These are phyloP conservation scores for Actinopyga echinites DNA, from an alignment of 53 echinoderm and acorn worm species.

Conservation along the genomic window DNA sequence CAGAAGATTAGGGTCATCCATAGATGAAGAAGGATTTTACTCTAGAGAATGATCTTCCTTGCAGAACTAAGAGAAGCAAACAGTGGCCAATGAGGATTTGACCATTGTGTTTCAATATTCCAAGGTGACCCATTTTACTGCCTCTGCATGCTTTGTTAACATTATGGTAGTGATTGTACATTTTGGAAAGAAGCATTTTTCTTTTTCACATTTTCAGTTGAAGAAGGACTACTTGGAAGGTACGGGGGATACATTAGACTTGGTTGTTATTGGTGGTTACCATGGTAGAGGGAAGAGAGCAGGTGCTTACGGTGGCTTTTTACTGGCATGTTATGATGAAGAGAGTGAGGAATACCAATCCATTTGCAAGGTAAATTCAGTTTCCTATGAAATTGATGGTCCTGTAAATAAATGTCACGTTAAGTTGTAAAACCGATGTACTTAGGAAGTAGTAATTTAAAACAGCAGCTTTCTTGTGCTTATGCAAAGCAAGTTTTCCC, in stretches of 20 bases:
- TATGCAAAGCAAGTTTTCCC: neutral
- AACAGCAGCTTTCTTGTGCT: neutral
- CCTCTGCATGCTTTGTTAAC: too few species aligned
- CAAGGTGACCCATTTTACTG: too few species aligned
- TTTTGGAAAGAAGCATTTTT: neutral
- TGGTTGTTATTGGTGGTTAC: slow-evolving; percentile 85
- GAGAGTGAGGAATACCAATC: slow-evolving; percentile 94
- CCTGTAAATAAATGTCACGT: too few species aligned
- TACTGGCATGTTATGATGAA: slow-evolving; percentile 93
- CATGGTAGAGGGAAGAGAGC: slow-evolving; percentile 89
- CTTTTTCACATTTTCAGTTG: slow-evolving; percentile 52
- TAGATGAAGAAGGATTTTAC: too few species aligned
- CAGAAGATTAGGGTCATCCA: too few species aligned
- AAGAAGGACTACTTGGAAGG: slow-evolving; percentile 93
- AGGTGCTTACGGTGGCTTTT: slow-evolving; percentile 84
- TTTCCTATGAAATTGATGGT: neutral
- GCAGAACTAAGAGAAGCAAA: too few species aligned
- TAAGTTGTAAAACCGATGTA: neutral
- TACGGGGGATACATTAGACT: slow-evolving; percentile 83
- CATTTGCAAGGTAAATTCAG: slow-evolving; percentile 81
- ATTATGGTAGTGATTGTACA: neutral
- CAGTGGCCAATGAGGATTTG: too few species aligned
- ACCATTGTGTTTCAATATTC: too few species aligned
- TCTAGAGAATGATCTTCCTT: too few species aligned
- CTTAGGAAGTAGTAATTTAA: neutral